These are phyloP conservation scores for Gasterosteus nipponicus DNA, from an alignment of 2,113 vertebrate species.

Conservation along the genomic window DNA sequence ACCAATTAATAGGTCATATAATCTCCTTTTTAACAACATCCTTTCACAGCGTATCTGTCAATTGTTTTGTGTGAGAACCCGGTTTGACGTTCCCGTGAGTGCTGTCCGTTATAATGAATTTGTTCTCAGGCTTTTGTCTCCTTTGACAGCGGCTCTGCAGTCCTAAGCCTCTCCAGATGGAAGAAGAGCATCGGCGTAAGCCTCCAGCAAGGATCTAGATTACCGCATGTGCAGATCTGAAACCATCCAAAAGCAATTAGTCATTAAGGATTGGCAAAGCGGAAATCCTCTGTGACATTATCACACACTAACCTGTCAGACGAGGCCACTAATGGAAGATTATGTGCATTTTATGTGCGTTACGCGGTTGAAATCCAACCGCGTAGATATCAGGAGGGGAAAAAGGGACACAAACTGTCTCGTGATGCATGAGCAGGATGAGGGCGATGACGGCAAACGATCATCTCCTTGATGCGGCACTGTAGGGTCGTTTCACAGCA, in stretches of 20 bases:
- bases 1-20: background rate
- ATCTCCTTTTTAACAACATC: no score
- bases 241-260: constrained; percentile 39
- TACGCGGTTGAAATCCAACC: background rate
- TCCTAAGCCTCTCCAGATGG: constrained; percentile 51
- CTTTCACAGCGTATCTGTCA: background rate
- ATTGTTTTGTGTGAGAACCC: background rate
- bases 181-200: constrained; percentile 8
- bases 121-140: constrained; percentile 5
- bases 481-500: background rate
- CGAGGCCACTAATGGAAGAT: background rate
- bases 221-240: constrained; percentile 32
- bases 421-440: constrained; percentile 9
- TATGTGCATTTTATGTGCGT: no score
- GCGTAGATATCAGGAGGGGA: background rate
- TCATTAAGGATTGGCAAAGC: background rate
- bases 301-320: background rate
- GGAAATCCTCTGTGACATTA: background rate
- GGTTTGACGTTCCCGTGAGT: background rate
- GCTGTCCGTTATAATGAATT: constrained; percentile 3
- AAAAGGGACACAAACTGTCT: background rate
- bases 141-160: background rate
- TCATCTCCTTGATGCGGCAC: background rate
- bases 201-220: constrained; percentile 27
- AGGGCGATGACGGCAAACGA: background rate